A percentile compares a stretch with the other conserved stretches of the same genome.
Conservation (phyloP, 2,888 invertebrate species). For the Holacanthella duospinosa region DNA sequence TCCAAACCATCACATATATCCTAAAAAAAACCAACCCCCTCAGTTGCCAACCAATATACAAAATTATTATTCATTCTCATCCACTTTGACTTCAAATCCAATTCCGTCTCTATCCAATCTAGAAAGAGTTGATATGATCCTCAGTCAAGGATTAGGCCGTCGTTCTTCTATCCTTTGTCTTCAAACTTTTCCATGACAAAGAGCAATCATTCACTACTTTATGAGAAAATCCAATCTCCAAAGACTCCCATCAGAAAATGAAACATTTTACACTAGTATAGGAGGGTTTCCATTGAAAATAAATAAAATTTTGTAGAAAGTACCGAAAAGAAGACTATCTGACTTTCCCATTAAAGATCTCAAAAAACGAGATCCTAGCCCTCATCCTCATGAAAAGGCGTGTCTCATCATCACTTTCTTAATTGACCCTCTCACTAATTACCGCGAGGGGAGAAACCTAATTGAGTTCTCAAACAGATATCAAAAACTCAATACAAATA, state of each 20-base stretch:
- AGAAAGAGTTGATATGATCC: neutral
- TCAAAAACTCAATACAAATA: neutral
- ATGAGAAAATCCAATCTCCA: slow-evolving; percentile 2
- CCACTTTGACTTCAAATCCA: slow-evolving; percentile 12
- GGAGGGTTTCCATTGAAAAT: too few species aligned
- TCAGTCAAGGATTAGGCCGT: neutral
- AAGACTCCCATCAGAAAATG: too few species aligned
- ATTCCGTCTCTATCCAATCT: neutral
- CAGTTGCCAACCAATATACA: neutral
- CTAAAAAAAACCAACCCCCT: neutral
- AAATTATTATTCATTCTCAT: slow-evolving; percentile 19
- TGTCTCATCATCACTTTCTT: slow-evolving; percentile 34
- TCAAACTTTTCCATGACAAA: slow-evolving; percentile 16
- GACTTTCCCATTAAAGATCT: too few species aligned
- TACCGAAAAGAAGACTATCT: too few species aligned
- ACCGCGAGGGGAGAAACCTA: neutral
- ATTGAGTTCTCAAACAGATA: neutral
- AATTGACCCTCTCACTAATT: slow-evolving; percentile 25
- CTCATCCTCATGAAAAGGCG: slow-evolving; percentile 15
- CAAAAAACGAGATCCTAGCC: too few species aligned
- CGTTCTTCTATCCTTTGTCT: slow-evolving; percentile 1
- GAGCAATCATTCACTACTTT: slow-evolving; percentile 14
- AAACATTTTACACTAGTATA: too few species aligned
- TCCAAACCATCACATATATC: neutral
- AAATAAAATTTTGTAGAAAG: too few species aligned